Conservation (phyloP, 2,113 vertebrate species). For the cattle (Bos taurus) region DNA sequence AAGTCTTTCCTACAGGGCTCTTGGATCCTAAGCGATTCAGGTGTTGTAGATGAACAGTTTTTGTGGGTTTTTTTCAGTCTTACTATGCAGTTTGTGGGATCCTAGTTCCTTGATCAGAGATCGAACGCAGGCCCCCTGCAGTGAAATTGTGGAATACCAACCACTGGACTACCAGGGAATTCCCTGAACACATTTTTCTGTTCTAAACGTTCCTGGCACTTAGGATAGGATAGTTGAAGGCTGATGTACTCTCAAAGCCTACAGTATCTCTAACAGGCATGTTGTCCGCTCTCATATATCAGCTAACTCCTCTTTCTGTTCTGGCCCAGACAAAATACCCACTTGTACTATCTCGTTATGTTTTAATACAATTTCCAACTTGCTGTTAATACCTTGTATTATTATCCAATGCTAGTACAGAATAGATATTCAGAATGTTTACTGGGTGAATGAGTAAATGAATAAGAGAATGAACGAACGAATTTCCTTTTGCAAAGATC, state of each 20-base stretch:
- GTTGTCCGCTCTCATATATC: not conserved
- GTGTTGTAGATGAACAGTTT: not conserved
- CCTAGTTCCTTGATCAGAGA: not conserved
- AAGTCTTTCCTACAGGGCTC: not conserved
- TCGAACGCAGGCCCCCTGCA: not conserved
- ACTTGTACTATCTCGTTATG: not conserved
- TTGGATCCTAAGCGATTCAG: not conserved
- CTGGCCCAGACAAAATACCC: not conserved
- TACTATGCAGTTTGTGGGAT: not conserved
- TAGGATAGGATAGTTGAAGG: not conserved
- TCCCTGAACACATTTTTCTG: not conserved
- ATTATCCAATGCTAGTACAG: not conserved
- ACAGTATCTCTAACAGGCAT: not conserved
- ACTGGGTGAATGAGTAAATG: not conserved
- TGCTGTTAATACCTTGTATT: not conserved
- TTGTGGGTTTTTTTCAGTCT: not conserved
- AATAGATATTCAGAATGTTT: not conserved
- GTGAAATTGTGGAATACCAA: not conserved
- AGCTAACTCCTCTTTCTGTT: not conserved
- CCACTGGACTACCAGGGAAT: not conserved
- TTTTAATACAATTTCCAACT: slow-evolving; percentile 19
- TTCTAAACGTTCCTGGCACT: not conserved
- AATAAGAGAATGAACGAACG: not conserved
- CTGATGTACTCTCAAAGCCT: not conserved
- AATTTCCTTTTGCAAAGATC: not conserved